These are phyloP conservation scores for Maniola jurtina DNA, from an alignment of 1,140 invertebrate species.

Conservation along the genomic window DNA sequence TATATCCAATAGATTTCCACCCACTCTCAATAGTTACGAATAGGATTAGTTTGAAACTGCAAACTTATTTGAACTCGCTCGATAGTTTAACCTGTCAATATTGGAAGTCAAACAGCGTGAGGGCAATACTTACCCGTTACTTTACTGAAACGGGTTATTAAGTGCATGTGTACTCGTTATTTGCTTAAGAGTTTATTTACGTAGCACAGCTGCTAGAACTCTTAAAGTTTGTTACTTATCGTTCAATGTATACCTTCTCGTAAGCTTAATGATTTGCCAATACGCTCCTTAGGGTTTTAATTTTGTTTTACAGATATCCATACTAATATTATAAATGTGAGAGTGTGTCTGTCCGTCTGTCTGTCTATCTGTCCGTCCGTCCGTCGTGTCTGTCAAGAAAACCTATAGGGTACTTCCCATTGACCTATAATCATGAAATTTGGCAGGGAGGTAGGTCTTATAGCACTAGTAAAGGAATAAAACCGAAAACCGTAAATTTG, in stretches of 20 bases:
- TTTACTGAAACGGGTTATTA: constrained; percentile 40
- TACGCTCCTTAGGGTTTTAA: constrained; percentile 1
- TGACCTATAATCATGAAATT: too few relatives aligned
- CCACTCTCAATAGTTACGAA: neutral
- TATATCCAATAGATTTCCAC: neutral
- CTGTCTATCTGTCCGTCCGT: too few relatives aligned
- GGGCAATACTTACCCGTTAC: constrained; percentile 31
- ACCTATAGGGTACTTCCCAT: too few relatives aligned
- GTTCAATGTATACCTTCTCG: constrained; percentile 10
- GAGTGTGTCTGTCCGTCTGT: too few relatives aligned
- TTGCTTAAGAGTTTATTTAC: constrained; percentile 58
- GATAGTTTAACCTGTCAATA: constrained; percentile 20
- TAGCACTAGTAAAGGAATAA: too few relatives aligned
- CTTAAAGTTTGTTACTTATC: constrained; percentile 50
- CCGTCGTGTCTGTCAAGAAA: too few relatives aligned
- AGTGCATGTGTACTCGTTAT: constrained; percentile 47
- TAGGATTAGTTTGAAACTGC: constrained; percentile 3
- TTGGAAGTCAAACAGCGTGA: constrained; percentile 22
- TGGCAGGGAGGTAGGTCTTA: too few relatives aligned
- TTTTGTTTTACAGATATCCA: too few relatives aligned
- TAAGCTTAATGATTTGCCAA: constrained; percentile 42
- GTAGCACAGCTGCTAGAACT: constrained; percentile 45
- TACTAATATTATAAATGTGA: too few relatives aligned
- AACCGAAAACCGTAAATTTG: too few relatives aligned
- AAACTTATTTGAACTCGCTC: constrained; percentile 2